Percentiles rank a stretch among this genome's conserved stretches.
phyloP scores from a whole-genome alignment of 2,797 vertebrate genomes.

The Setipinna tenuifilis region DNA sequence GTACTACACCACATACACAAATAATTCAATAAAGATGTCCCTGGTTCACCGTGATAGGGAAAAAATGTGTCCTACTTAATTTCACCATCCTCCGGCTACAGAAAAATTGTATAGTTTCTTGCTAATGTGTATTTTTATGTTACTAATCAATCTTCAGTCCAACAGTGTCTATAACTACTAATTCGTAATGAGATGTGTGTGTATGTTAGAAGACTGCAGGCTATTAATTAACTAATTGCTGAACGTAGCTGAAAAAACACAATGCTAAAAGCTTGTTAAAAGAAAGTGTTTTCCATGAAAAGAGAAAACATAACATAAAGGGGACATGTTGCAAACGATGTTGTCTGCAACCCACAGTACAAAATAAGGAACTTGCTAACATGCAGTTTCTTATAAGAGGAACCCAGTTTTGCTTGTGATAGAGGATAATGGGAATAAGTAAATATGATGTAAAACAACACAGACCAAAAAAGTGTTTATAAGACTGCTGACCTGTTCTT shows the following conservation, averaged over 20 bases:
- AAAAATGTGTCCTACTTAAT: neutral
- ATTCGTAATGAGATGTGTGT: neutral
- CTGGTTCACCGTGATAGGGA: too few species aligned
- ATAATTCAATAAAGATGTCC: neutral
- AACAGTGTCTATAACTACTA: neutral
- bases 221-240: conserved; percentile 1
- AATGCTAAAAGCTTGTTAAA: neutral
- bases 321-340: neutral
- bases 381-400: neutral
- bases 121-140: neutral
- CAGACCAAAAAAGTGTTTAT: neutral
- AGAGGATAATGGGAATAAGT: neutral
- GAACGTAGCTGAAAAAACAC: neutral
- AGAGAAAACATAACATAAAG: neutral
- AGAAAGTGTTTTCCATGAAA: neutral
- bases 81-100: neutral
- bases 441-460: neutral
- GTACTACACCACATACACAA: neutral
- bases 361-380: neutral
- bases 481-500: conserved; percentile 54
- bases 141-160: neutral
- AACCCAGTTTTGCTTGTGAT: neutral
- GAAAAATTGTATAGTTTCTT: neutral
- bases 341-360: neutral
- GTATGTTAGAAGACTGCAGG: neutral